These are phyloP conservation scores for Darevskia nairensis DNA, from an alignment of 2,797 vertebrate genomes.

Conservation along the genomic window DNA sequence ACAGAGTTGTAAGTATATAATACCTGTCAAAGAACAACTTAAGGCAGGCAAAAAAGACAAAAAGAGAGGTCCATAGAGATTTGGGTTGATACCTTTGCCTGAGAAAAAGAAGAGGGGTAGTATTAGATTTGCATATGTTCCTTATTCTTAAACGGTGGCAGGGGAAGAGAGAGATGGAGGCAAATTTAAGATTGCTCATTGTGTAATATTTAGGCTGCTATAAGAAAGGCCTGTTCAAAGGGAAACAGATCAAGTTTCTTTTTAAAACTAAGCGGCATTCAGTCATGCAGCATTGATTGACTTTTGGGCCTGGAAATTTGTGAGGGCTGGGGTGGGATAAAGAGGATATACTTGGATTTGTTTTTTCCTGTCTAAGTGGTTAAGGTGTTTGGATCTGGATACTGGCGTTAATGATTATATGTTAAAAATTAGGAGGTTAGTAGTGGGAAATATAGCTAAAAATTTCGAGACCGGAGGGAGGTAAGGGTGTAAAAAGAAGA, in stretches of 20 bases:
- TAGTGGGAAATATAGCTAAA: no score
- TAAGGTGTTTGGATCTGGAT: no score
- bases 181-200: background rate
- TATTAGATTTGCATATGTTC: constrained; percentile 10
- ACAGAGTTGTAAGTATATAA: constrained; percentile 11
- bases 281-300: no score
- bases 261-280: background rate
- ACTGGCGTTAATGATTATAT: no score
- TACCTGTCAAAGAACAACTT: background rate
- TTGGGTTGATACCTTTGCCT: background rate
- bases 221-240: background rate
- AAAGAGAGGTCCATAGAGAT: background rate
- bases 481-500: no score
- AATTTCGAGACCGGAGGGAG: no score
- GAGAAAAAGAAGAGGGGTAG: background rate
- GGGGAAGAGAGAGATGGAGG: no score
- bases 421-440: no score
- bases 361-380: no score
- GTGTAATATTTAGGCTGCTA: background rate
- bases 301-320: no score
- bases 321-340: no score
- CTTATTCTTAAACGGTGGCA: background rate
- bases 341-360: no score
- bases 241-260: background rate
- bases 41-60: background rate